These are phyloP conservation scores for Netelia fuscicornis DNA, from an alignment of 2,888 invertebrate genomes.

Conservation along the genomic window DNA sequence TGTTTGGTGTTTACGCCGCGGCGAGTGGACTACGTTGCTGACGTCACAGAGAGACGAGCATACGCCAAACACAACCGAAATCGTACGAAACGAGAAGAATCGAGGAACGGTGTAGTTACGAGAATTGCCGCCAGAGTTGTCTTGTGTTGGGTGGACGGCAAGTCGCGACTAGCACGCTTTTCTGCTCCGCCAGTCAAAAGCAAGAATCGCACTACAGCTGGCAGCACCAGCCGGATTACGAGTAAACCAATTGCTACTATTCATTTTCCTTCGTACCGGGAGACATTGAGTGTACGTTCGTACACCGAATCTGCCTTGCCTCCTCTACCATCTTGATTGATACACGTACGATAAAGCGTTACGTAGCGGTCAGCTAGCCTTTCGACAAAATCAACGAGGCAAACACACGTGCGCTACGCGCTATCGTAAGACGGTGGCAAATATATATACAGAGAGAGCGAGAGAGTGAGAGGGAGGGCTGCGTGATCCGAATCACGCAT, in stretches of 20 bases:
- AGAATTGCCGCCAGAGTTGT: slow-evolving; percentile 41
- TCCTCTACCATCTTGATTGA: background rate
- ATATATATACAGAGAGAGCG: background rate
- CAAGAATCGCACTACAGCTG: slow-evolving; percentile 60
- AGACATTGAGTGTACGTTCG: background rate
- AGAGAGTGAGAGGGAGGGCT: slow-evolving; percentile 12
- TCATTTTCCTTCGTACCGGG: background rate
- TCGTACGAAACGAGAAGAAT: background rate
- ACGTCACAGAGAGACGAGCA: slow-evolving; percentile 78
- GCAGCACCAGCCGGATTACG: slow-evolving; percentile 66
- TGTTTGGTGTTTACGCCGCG: slow-evolving; percentile 85
- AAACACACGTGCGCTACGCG: background rate
- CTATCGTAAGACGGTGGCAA: background rate
- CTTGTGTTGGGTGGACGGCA: slow-evolving; percentile 43
- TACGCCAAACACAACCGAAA: slow-evolving; percentile 76
- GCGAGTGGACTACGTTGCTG: slow-evolving; percentile 82
- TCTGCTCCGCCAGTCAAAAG: slow-evolving; percentile 39
- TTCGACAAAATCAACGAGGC: background rate
- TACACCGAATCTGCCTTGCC: too few species aligned
- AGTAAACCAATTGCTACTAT: background rate
- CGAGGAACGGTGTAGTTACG: slow-evolving; percentile 22
- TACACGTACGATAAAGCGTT: background rate
- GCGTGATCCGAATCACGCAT: slow-evolving; percentile 54
- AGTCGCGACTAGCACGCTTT: slow-evolving; percentile 52
- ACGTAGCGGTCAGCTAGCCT: background rate